Percentiles rank a stretch among this genome's conserved stretches.
Evolutionary conservation across 35 echinoderm and acorn worm species (phyloP).

Genomic region (Anneissia japonica): DNA sequence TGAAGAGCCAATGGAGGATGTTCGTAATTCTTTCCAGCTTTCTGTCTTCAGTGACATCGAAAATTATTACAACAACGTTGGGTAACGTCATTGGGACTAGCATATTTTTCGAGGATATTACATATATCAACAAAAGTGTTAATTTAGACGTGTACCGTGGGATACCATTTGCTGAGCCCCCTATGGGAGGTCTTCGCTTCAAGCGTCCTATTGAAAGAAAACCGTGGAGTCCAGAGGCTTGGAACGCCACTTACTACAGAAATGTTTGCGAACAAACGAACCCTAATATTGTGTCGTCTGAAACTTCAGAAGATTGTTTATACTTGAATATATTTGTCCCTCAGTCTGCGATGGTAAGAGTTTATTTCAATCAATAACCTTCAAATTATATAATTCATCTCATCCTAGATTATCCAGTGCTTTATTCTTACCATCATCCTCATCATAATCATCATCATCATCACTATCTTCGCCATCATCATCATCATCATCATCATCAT

Average conservation of each 20-base stretch:
- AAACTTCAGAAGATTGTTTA: conserved; percentile 28
- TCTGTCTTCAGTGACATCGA: background rate
- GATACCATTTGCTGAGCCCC: conserved; percentile 48
- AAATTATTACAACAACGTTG: background rate
- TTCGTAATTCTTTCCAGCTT: background rate
- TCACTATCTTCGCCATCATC: too few species aligned
- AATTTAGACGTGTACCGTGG: conserved; percentile 18
- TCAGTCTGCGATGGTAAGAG: background rate
- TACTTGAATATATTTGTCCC: conserved; percentile 35
- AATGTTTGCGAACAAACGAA: background rate
- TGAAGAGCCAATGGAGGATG: background rate
- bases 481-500: too few species aligned
- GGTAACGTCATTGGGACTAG: background rate
- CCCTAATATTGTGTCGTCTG: background rate
- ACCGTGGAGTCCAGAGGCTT: background rate
- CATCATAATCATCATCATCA: too few species aligned
- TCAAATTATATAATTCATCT: too few species aligned
- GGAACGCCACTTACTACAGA: background rate
- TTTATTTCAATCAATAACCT: background rate
- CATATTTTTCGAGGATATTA: background rate
- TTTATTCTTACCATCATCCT: too few species aligned
- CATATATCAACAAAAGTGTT: background rate
- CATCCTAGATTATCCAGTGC: too few species aligned
- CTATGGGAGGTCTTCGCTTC: conserved; percentile 11
- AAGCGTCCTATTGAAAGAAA: background rate